Conservation (phyloP, 2,113 vertebrate species). For the Mesocricetus auratus region DNA sequence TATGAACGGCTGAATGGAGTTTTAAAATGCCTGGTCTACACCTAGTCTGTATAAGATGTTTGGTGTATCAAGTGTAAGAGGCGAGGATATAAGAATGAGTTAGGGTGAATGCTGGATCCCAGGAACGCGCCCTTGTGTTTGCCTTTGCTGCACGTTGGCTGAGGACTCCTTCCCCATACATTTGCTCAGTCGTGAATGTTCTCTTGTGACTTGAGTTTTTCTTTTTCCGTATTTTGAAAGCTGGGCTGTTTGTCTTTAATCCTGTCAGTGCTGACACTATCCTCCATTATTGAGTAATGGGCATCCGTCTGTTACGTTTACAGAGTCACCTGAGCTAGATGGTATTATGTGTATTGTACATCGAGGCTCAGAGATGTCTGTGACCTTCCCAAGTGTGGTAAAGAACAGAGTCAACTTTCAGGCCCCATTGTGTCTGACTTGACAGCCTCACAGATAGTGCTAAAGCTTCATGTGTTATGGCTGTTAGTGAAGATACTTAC, state of each 20-base stretch:
- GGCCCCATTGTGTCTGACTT: neutral
- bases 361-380: neutral
- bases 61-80: neutral
- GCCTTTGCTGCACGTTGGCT: neutral
- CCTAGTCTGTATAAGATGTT: neutral
- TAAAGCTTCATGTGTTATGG: neutral
- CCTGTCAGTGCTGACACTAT: neutral
- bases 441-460: neutral
- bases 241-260: neutral
- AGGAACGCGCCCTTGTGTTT: neutral
- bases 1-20: neutral
- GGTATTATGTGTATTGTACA: neutral
- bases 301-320: neutral
- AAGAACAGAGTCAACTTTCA: neutral
- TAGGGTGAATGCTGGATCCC: neutral
- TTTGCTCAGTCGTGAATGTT: constrained; percentile 21
- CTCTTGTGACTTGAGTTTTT: neutral
- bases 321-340: neutral
- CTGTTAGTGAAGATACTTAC: neutral
- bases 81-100: neutral
- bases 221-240: neutral
- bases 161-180: neutral
- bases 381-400: neutral
- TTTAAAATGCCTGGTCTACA: constrained; percentile 34
- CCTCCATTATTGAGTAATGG: neutral